A percentile compares a stretch with the other conserved stretches of the same genome.
phyloP scores from a whole-genome alignment of 2,113 vertebrate species.

The Nibea coibor region DNA sequence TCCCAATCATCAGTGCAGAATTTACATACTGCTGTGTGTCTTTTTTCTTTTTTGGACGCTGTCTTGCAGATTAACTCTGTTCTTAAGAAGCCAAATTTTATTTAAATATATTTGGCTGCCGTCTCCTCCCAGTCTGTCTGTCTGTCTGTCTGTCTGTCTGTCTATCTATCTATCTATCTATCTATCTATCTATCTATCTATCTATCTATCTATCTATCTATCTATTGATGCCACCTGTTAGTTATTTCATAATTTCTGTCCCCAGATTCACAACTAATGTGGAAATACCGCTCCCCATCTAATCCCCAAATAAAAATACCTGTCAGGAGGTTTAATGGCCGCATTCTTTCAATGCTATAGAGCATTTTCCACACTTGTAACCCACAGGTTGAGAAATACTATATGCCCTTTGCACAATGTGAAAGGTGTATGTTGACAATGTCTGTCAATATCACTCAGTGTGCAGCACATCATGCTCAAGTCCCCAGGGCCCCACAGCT shows the following conservation, averaged over 20 bases:
- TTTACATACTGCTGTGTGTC: too few species aligned
- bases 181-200: too few species aligned
- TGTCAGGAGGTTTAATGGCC: not conserved
- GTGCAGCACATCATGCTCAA: constrained; percentile 15
- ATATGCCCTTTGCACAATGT: constrained; percentile 36
- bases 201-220: too few species aligned
- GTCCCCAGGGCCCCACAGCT: constrained; percentile 3
- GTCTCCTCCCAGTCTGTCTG: too few species aligned
- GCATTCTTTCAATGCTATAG: not conserved
- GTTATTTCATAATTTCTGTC: not conserved
- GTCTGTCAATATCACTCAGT: constrained; percentile 38
- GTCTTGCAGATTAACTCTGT: too few species aligned
- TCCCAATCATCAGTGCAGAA: too few species aligned
- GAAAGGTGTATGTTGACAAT: constrained; percentile 49
- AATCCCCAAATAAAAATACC: not conserved
- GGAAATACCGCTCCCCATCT: not conserved
- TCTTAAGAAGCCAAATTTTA: too few species aligned
- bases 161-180: too few species aligned
- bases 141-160: too few species aligned
- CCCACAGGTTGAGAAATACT: constrained; percentile 17
- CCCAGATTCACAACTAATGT: not conserved
- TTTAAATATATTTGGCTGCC: too few species aligned
- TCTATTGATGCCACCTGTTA: too few species aligned
- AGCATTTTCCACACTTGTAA: not conserved
- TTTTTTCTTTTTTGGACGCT: too few species aligned